phyloP scores from a whole-genome alignment of 2,113 vertebrate species.

The Sus scrofa region DNA sequence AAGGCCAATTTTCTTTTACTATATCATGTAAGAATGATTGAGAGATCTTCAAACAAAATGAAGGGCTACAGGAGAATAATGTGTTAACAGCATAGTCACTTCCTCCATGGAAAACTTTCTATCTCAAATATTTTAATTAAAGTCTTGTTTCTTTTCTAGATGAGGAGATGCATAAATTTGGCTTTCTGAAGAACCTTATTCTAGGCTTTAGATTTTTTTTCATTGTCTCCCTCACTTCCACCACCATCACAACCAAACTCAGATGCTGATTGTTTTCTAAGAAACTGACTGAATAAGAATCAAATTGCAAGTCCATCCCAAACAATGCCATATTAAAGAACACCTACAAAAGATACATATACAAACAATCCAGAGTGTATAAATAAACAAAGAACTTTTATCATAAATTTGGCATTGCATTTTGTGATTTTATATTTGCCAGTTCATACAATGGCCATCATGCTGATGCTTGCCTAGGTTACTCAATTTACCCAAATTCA shows the following conservation, averaged over 20 bases:
- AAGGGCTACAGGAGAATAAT: neutral
- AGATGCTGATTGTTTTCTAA: neutral
- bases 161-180: neutral
- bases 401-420: neutral
- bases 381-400: neutral
- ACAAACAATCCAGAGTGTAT: neutral
- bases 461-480: neutral
- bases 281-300: neutral
- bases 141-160: neutral
- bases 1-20: constrained; percentile 4
- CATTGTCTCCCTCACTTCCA: neutral
- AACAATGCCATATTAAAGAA: neutral
- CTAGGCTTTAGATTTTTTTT: neutral
- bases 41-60: neutral
- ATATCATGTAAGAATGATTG: neutral
- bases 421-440: neutral
- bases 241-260: neutral
- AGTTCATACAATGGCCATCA: neutral
- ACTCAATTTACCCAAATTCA: neutral
- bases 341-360: neutral
- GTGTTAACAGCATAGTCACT: neutral
- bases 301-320: neutral
- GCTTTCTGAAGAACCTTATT: neutral
- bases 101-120: neutral
- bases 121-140: neutral